Base-by-base conservation (phyloP, 2,797 vertebrate species). In the Oreortyx pictus region DNA sequence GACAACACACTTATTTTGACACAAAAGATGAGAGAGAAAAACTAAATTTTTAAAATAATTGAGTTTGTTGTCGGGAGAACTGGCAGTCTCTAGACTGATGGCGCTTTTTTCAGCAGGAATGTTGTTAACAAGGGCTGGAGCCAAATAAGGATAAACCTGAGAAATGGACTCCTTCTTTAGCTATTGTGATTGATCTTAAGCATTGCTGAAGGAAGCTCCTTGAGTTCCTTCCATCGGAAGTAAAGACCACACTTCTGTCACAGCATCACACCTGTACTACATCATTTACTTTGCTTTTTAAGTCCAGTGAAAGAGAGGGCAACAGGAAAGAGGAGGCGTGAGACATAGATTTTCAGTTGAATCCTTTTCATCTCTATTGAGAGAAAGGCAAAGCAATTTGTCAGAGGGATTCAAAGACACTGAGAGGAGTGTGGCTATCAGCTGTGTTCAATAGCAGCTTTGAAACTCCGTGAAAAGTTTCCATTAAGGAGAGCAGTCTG, bases 381-480 rank as follows among this genome's bases (percentile, higher is more conserved):
- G 56, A 8, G 3, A 19, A 54, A 67, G 60, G 47, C 33, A 64
- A 47, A 84, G 74, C 27, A 39, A 29, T 88, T 77, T 74, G 31
- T 54, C 35, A 15, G 65, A 82, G 84, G 14, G 33, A 71, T 86
- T 64, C 5, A 4, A 84, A 90, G 80, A 4, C 52, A 15, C 13
- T 8, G 39, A 74, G 82, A 84, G 75, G 20, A 27, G 9, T 25
- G 14, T 37, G 52, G 57, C 52, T 84, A 18, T 88, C 24, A 54
- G 46, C 52, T 0, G 0, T 6, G 27, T 24, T 86, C 77, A 61
- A 7, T 1, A 66, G 47, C 22, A 68, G 18, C 60, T 77, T 64
- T 77, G 80, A 79, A 93, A 67, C 31, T 41, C 62, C 35, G 4
- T 37, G 60, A 17, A 73, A 86, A 80, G 31, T 80, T 67, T 77